Base-by-base conservation (phyloP, 30 jellyfish, hydroid and myxozoan species). In the Rhopilema esculentum region DNA sequence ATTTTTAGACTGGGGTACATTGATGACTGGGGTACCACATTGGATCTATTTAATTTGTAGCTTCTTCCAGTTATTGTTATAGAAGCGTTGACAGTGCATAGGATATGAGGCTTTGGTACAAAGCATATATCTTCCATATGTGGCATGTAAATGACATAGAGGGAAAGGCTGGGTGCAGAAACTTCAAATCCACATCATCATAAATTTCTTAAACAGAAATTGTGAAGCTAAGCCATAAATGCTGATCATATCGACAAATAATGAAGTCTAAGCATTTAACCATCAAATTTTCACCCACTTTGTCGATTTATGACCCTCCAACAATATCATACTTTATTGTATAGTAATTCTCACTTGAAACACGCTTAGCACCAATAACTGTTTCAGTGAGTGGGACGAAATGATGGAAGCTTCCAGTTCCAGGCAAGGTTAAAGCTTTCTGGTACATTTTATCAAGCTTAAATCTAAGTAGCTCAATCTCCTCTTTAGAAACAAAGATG, bases 341-440 rank as follows among this genome's bases (percentile, higher is more conserved):
- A 40, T 40, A 40, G 57, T 40, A 6, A 40, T 40, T 40, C 33
- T 67, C 77, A 23, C 40, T 33, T 2, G 33, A 16, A 29, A 67
- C 33, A 29, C 31, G 29, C 33, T 67, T 20, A 23, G 21, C 29
- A 23, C 79, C 87, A 49, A 69, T 88, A 80, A 27, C 27, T 64
- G 92, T 20, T 15, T 8, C n/a, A 24, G 92, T 21, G 12, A 75
- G 74, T 27, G 95, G 95, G 9, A 51, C 85, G 75, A 75, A 75
- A 20, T 86, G 95, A 61, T 86, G 95, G 74, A 12, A 64, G 73
- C 63, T 50, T 29, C 95, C 31, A 50, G 97, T 83, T 19, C 96
- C 96, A 12, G 97, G 96, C 32, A 75, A 49, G 22, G 97, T 89
- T 63, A 16, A 66, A 6, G n/a, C 97, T 20, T 69, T 61, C 61